These are phyloP conservation scores for Falco naumanni DNA, from an alignment of 2,797 vertebrate species.

Conservation along the genomic window DNA sequence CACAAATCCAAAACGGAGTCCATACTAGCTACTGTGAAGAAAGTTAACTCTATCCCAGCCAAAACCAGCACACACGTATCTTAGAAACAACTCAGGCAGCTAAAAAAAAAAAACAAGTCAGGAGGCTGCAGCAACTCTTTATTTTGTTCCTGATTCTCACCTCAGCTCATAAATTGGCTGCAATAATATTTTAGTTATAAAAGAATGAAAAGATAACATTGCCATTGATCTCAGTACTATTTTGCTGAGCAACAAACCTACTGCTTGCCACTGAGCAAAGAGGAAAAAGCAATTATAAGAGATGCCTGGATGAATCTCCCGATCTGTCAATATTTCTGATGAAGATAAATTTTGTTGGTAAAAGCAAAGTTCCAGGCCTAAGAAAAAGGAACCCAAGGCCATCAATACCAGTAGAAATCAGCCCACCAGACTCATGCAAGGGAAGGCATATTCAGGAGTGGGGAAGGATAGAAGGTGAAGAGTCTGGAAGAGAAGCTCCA, in stretches of 20 bases:
- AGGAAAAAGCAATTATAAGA: conserved; percentile 52
- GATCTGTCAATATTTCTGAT: conserved; percentile 5
- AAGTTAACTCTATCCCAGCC: too few species aligned
- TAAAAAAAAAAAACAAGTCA: background rate
- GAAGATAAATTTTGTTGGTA: conserved; percentile 60
- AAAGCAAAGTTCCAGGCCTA: conserved; percentile 44
- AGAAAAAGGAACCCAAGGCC: conserved; percentile 12
- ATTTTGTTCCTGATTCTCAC: background rate
- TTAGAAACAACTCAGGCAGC: background rate
- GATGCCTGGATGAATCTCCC: background rate
- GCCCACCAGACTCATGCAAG: conserved; percentile 8
- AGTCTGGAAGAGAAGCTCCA: background rate
- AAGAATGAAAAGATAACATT: conserved; percentile 26
- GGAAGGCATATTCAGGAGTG: background rate
- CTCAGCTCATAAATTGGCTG: background rate
- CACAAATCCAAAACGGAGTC: too few species aligned
- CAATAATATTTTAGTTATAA: background rate
- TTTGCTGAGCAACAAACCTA: conserved; percentile 11
- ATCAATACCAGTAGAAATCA: conserved; percentile 43
- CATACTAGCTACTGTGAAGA: too few species aligned
- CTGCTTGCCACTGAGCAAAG: conserved; percentile 31
- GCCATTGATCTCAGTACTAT: conserved; percentile 31
- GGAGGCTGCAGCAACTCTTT: background rate
- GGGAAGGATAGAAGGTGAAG: background rate
- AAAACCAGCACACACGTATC: too few species aligned